Evolutionary conservation across 1,140 invertebrate genomes (phyloP).

Genomic region (Alviniconcha marisindica): DNA sequence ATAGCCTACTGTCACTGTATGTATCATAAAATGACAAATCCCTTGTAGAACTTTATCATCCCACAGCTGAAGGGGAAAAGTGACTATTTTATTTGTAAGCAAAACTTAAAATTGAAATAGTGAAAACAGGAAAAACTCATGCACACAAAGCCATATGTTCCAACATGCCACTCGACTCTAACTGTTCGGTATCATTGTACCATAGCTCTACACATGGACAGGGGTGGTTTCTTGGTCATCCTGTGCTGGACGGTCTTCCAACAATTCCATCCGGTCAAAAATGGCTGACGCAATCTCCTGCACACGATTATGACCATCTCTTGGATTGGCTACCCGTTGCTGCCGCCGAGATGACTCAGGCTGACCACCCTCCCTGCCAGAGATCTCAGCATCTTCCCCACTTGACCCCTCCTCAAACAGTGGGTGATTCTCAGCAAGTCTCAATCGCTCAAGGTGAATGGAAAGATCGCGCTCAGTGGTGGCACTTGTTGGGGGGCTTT

Average conservation of each 20-base stretch:
- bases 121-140: not conserved
- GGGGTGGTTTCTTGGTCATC: not conserved
- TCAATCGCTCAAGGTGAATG: constrained; percentile 60
- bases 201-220: constrained; percentile 12
- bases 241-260: not conserved
- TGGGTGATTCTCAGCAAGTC: constrained; percentile 48
- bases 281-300: constrained; percentile 44
- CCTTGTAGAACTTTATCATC: not conserved
- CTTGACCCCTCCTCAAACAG: constrained; percentile 34
- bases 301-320: constrained; percentile 30
- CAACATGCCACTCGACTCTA: not conserved
- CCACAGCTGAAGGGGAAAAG: not conserved
- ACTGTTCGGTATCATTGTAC: too few species aligned
- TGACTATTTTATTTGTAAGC: not conserved
- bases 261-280: constrained; percentile 41
- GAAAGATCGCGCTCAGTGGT: constrained; percentile 65
- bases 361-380: not conserved
- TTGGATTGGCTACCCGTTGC: constrained; percentile 1
- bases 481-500: constrained; percentile 64
- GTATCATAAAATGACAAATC: not conserved
- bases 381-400: constrained; percentile 30
- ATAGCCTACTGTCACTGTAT: too few species aligned
- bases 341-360: not conserved
- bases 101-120: not conserved
- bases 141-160: not conserved